A percentile compares a stretch with the other conserved stretches of the same genome.
Conservation (phyloP, 2,888 invertebrate genomes). For the Nymphalis c-album region DNA sequence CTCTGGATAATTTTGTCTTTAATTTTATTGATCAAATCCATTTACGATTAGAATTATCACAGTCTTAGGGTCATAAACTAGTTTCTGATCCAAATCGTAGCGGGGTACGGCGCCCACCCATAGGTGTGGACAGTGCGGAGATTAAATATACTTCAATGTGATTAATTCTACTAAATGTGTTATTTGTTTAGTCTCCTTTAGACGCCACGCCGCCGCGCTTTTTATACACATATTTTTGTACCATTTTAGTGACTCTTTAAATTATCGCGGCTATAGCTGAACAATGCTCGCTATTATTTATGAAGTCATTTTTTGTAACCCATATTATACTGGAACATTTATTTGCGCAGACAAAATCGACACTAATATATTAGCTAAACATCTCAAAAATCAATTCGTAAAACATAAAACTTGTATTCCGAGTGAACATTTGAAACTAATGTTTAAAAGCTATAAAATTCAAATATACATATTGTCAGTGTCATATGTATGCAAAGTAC, state of each 20-base stretch:
- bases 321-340: no score
- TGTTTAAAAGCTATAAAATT: no score
- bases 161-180: constrained; percentile 63
- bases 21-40: constrained; percentile 21
- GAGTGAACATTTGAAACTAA: no score
- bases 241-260: neutral
- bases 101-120: constrained; percentile 64
- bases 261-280: neutral
- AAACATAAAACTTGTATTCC: no score
- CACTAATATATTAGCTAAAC: no score
- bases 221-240: constrained; percentile 1
- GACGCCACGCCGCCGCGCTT: constrained; percentile 48
- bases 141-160: constrained; percentile 46
- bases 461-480: neutral
- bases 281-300: no score
- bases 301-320: no score
- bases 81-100: constrained; percentile 53
- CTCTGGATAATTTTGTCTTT: constrained; percentile 8
- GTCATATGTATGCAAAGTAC: neutral
- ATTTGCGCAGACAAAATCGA: no score
- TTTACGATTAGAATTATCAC: constrained; percentile 45
- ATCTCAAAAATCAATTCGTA: no score
- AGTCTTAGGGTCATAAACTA: constrained; percentile 45
- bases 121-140: constrained; percentile 63
- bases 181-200: constrained; percentile 62